These are phyloP conservation scores for Agrypnus murinus DNA, from an alignment of 2,888 invertebrate species.

Conservation along the genomic window DNA sequence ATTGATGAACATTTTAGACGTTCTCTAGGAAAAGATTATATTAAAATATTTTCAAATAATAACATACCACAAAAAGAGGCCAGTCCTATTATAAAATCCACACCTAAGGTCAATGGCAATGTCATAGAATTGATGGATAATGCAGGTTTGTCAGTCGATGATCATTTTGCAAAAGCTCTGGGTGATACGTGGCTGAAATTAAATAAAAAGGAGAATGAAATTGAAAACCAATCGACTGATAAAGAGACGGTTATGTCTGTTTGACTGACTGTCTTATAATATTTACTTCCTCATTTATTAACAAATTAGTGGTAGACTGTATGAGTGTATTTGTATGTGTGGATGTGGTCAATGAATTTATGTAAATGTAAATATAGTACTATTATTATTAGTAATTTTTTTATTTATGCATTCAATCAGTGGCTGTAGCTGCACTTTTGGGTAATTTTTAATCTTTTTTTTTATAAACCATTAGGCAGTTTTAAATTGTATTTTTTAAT, in stretches of 20 bases:
- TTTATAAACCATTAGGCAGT: too few species aligned
- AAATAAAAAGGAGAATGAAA: slow-evolving; percentile 77
- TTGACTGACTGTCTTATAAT: slow-evolving; percentile 50
- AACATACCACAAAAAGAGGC: slow-evolving; percentile 63
- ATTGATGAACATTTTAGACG: slow-evolving; percentile 97
- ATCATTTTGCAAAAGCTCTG: slow-evolving; percentile 93
- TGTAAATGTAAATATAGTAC: neutral
- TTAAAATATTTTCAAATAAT: slow-evolving; percentile 78
- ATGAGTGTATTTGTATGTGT: slow-evolving; percentile 30
- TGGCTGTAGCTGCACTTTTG: too few species aligned
- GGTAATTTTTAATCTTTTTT: too few species aligned
- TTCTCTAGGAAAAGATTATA: slow-evolving; percentile 89
- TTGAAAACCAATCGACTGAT: slow-evolving; percentile 66
- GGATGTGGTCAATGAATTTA: neutral
- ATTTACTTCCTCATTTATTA: slow-evolving; percentile 38
- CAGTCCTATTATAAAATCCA: slow-evolving; percentile 49
- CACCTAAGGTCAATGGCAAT: slow-evolving; percentile 66
- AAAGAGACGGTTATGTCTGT: slow-evolving; percentile 66
- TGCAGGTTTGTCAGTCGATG: slow-evolving; percentile 84
- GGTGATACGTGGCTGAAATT: slow-evolving; percentile 88
- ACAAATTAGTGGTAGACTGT: slow-evolving; percentile 40
- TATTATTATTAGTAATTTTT: too few species aligned
- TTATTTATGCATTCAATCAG: too few species aligned
- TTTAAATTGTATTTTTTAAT: too few species aligned
- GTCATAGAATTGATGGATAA: slow-evolving; percentile 76